Evolutionary conservation across 2,113 vertebrate genomes (phyloP), one percentile per base, ranked within the genome.

Genomic region (Clarias magur): DNA sequence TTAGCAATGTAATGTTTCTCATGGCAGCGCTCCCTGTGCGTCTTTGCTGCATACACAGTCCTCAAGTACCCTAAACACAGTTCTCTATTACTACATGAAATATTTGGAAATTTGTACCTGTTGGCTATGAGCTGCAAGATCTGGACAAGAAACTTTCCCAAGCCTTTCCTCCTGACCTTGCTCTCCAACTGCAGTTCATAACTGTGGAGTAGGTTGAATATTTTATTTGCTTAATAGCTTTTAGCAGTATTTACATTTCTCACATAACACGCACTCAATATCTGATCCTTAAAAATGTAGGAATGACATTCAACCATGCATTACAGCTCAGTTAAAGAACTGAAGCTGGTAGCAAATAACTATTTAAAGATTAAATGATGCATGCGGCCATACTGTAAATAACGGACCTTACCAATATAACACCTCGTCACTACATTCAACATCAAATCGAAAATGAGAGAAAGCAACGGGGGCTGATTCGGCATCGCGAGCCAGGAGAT

Each of bases 91-190:
- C 12, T 27, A 9, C 19, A 63, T 42, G 48, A 27, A 16, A n/a
- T 19, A 70, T 4, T 38, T 78, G 4, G 8, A 25, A 10, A 53
- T 23, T 8, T 80, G 42, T 92, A 98, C 97, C 97, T 96, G 91
- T 99, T 99, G 82, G 97, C 97, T 63, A 99, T 95, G 82, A 98
- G 96, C 94, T 99, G 97, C 79, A 99, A 95, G 81, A 98, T 98
- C 93, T 98, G 97, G 56, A 99, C 96, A 87, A 99, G 96, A 88
- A 98, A 98, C 82, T 98, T 99, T 10, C 97, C 97, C 65, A 99
- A 94, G 57, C 97, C 97, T 95, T 97, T 97, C 94, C 97, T 94
- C 81, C 97, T 93, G 70, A 97, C 96, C 88, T 93, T 93, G 94
- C 94, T 97, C 90, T 99, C 97, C 94, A 99, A 79, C 93, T 99